These are phyloP conservation scores for Albula glossodonta DNA, from an alignment of 2,113 vertebrate genomes.

Conservation along the genomic window DNA sequence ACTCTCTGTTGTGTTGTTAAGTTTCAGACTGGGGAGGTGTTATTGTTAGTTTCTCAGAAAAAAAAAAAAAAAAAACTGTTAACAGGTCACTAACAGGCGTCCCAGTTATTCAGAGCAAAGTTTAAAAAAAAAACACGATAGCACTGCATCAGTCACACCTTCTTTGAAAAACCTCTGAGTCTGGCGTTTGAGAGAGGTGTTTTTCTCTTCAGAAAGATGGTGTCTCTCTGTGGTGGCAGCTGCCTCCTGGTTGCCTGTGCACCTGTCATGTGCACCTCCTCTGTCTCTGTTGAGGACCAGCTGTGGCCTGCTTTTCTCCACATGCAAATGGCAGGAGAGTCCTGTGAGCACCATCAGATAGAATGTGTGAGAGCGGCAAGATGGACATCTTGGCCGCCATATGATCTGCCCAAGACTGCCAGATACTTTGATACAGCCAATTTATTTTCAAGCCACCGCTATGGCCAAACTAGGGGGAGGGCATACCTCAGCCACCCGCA, in stretches of 20 bases:
- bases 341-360: neutral
- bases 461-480: no score
- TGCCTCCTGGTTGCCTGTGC: slow-evolving; percentile 17
- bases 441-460: neutral
- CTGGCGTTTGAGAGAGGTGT: slow-evolving; percentile 35
- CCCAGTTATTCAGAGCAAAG: slow-evolving; percentile 58
- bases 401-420: neutral
- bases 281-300: neutral
- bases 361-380: neutral
- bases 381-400: neutral
- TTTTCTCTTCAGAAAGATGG: slow-evolving; percentile 12
- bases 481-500: neutral
- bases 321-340: no score
- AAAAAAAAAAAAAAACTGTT: slow-evolving; percentile 42
- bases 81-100: slow-evolving; percentile 45
- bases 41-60: slow-evolving; percentile 10
- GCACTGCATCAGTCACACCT: slow-evolving; percentile 64
- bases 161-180: slow-evolving; percentile 60
- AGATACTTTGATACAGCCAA: neutral
- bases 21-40: neutral
- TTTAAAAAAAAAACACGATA: slow-evolving; percentile 69
- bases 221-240: slow-evolving; percentile 20
- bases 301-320: neutral
- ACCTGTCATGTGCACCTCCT: slow-evolving; percentile 5
- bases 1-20: neutral